Conservation (phyloP, 2,888 invertebrate genomes). For the Gymnosoma rotundatum region DNA sequence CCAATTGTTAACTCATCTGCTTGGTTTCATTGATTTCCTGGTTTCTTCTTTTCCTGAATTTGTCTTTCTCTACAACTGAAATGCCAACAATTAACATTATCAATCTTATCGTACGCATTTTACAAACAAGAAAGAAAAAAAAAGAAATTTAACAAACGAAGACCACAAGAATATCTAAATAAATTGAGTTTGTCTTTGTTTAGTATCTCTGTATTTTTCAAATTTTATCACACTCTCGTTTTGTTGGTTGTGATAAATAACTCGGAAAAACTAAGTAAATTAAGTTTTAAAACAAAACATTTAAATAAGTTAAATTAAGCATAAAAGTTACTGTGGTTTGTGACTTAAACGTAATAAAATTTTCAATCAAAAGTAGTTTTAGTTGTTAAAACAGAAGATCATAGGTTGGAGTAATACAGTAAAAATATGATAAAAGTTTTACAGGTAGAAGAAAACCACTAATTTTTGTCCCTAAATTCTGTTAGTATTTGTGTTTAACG, state of each 20-base stretch:
- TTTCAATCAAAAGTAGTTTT: neutral
- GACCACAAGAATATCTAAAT: conserved; percentile 31
- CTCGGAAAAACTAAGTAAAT: conserved; percentile 55
- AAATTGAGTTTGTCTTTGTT: neutral
- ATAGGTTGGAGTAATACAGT: too few relatives aligned
- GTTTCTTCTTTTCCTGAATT: neutral
- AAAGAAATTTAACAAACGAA: conserved; percentile 5
- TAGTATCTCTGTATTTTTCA: conserved; percentile 5
- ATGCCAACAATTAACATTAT: conserved; percentile 8
- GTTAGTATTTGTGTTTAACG: too few relatives aligned
- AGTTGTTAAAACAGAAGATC: too few relatives aligned
- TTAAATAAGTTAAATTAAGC: conserved; percentile 59
- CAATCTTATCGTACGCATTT: conserved; percentile 2
- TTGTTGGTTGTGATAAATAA: conserved; percentile 37
- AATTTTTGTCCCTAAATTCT: too few relatives aligned
- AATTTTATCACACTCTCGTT: neutral
- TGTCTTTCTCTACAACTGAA: neutral
- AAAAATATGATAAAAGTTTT: too few relatives aligned
- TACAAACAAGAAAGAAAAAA: neutral
- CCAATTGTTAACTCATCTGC: conserved; percentile 63
- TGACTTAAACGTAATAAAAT: neutral
- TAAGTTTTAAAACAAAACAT: conserved; percentile 53
- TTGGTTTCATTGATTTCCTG: conserved; percentile 55
- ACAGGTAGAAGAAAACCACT: too few relatives aligned
- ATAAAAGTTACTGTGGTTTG: conserved; percentile 35